A percentile compares a stretch with the other conserved stretches of the same genome.
These are phyloP conservation scores for Hippocampus mohnikei DNA, from an alignment of 2,113 vertebrate species.

Conservation along the genomic window DNA sequence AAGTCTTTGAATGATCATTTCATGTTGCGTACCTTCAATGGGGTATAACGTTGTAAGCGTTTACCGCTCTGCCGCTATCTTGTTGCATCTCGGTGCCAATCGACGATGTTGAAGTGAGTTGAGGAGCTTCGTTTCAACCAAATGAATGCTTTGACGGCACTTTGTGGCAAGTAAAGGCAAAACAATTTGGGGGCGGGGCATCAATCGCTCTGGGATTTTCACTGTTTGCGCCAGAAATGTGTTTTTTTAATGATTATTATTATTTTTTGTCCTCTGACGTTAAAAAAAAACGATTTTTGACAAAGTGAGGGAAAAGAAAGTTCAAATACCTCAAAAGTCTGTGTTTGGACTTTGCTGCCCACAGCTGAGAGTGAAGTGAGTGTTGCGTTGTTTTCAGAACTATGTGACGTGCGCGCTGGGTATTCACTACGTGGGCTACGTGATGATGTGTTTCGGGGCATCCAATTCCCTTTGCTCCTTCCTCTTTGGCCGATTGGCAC, in stretches of 20 bases:
- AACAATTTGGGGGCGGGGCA: no score
- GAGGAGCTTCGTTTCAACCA: neutral
- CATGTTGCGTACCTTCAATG: no score
- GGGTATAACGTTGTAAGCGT: no score
- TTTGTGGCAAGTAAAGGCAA: neutral
- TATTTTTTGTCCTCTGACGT: neutral
- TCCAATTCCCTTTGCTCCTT: slow-evolving; percentile 80
- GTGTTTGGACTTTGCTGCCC: no score
- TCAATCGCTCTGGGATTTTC: neutral
- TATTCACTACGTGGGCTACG: slow-evolving; percentile 84
- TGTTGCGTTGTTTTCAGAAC: slow-evolving; percentile 66
- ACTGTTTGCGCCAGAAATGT: no score
- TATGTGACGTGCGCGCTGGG: slow-evolving; percentile 89
- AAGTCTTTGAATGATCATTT: no score
- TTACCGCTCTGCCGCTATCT: no score
- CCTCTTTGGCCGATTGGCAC: slow-evolving; percentile 80
- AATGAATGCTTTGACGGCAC: neutral
- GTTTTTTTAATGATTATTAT: no score
- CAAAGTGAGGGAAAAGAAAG: neutral
- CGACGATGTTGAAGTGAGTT: no score
- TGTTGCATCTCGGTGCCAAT: no score
- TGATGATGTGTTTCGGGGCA: slow-evolving; percentile 90
- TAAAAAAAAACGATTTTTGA: neutral
- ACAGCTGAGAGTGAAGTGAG: neutral
- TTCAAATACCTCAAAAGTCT: neutral